These are phyloP conservation scores for Agrochola litura DNA, from an alignment of 2,888 invertebrate species.

Conservation along the genomic window DNA sequence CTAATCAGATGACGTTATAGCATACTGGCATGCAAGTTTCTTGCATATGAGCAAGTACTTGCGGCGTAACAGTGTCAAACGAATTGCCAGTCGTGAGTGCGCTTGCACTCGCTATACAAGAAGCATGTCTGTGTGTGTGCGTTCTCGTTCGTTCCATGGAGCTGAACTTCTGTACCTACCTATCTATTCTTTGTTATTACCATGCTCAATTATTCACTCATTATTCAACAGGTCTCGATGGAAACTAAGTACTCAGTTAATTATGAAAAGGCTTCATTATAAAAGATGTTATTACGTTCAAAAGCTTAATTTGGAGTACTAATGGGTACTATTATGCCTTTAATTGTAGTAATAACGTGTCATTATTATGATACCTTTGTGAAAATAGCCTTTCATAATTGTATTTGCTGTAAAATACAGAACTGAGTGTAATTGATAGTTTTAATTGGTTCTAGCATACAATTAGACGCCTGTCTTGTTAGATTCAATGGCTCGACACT, in stretches of 20 bases:
- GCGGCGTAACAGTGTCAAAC: not conserved
- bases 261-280: conserved; percentile 56
- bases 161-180: not conserved
- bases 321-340: conserved; percentile 39
- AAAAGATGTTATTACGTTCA: conserved; percentile 56
- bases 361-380: conserved; percentile 21
- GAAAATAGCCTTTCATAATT: conserved; percentile 13
- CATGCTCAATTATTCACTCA: conserved; percentile 43
- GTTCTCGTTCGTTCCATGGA: not conserved
- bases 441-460: conserved; percentile 36
- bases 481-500: not conserved
- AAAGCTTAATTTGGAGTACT: conserved; percentile 51
- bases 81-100: not conserved
- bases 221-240: conserved; percentile 61
- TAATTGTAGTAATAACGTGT: conserved; percentile 33
- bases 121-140: not conserved
- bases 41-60: not conserved
- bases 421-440: conserved; percentile 11
- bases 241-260: conserved; percentile 54
- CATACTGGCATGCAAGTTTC: not conserved
- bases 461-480: conserved; percentile 7
- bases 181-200: conserved; percentile 2
- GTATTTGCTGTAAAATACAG: not conserved
- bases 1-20: not conserved
- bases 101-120: not conserved